Conservation (phyloP, 2,113 vertebrate genomes). For the Nyctibius bracteatus region DNA sequence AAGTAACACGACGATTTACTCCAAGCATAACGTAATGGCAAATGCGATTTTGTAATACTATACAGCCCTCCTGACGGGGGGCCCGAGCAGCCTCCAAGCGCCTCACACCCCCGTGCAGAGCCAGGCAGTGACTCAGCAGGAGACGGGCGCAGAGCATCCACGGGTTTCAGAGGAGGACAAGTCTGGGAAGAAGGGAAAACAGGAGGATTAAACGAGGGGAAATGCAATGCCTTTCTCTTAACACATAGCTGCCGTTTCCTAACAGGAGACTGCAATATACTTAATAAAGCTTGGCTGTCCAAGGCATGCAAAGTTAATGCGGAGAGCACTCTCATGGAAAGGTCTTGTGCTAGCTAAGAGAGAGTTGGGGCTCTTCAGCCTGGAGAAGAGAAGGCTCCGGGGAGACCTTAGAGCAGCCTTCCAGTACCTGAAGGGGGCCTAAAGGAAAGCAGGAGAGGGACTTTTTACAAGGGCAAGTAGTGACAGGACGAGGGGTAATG, state of each 20-base stretch:
- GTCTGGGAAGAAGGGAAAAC: not conserved
- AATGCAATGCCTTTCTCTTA: not conserved
- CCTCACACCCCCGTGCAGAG: not conserved
- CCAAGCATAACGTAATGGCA: not conserved
- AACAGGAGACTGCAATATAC: not conserved
- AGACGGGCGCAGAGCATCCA: not conserved
- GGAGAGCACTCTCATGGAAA: not conserved
- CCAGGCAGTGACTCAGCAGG: conserved; percentile 22
- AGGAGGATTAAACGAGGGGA: not conserved
- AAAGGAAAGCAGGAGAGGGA: too few species aligned
- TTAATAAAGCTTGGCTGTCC: not conserved
- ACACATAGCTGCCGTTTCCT: not conserved
- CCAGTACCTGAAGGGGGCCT: too few species aligned
- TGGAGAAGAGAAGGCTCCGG: too few species aligned
- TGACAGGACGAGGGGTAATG: too few species aligned
- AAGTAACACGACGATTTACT: not conserved
- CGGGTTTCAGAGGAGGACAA: not conserved
- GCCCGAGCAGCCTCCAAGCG: not conserved
- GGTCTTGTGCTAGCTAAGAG: too few species aligned
- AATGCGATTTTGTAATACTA: not conserved
- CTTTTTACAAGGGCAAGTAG: too few species aligned
- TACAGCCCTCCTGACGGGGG: not conserved
- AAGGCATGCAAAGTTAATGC: rapidly evolving
- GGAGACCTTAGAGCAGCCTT: too few species aligned
- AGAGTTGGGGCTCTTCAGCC: too few species aligned